phyloP scores from a whole-genome alignment of 2,888 invertebrate genomes.

The Junonia oenone region DNA sequence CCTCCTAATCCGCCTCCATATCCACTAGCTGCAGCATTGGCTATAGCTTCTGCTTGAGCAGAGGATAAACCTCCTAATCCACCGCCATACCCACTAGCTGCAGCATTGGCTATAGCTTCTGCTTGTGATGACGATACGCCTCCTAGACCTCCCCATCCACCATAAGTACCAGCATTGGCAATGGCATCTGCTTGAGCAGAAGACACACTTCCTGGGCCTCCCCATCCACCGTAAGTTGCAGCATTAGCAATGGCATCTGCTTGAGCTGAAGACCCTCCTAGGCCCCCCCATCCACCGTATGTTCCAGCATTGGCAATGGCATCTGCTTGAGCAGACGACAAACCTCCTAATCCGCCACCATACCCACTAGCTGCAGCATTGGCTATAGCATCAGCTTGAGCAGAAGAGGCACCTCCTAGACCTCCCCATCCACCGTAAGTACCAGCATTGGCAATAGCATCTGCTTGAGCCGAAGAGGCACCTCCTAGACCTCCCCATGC shows the following conservation, averaged over 20 bases:
- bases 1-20: slow-evolving; percentile 13
- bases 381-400: background rate
- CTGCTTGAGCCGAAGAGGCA: slow-evolving; percentile 5
- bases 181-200: background rate
- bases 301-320: background rate
- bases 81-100: background rate
- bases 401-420: background rate
- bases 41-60: background rate
- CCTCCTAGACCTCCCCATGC: slow-evolving; percentile 13
- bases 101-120: background rate
- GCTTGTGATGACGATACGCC: background rate
- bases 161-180: slow-evolving; percentile 1
- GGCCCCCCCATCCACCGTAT: slow-evolving; percentile 6
- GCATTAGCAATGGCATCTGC: slow-evolving; percentile 3
- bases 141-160: slow-evolving; percentile 3
- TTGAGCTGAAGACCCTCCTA: background rate
- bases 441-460: slow-evolving; percentile 16
- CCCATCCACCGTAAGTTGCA: slow-evolving; percentile 9
- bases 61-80: background rate
- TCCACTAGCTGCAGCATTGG: background rate
- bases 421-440: background rate
- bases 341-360: background rate
- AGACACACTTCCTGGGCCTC: background rate
- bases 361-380: background rate
- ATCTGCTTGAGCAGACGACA: background rate